phyloP scores from a whole-genome alignment of 1,140 invertebrate species.

The Daktulosphaira vitifoliae region DNA sequence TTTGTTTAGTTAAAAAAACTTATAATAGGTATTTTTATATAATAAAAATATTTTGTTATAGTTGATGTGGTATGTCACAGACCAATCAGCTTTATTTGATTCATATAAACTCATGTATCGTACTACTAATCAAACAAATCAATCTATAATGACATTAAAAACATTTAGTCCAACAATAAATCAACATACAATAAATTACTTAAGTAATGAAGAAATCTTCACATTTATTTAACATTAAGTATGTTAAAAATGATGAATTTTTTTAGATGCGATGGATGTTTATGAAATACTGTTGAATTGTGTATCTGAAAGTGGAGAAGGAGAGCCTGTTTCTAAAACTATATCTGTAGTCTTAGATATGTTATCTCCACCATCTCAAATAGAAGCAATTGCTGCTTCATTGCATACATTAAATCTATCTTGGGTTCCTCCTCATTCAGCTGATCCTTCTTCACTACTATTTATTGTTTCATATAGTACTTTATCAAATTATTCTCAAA shows the following conservation, averaged over 20 bases:
- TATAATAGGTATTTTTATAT: too few species aligned
- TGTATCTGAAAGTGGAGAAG: conserved; percentile 39
- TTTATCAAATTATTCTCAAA: neutral
- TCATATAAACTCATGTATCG: conserved; percentile 16
- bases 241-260: too few species aligned
- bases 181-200: neutral
- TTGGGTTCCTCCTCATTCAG: conserved; percentile 43
- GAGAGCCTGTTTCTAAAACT: conserved; percentile 37
- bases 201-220: neutral
- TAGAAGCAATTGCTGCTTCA: conserved; percentile 48
- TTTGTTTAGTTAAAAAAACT: too few species aligned
- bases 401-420: conserved; percentile 46
- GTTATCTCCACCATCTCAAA: conserved; percentile 42
- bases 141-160: neutral
- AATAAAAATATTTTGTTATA: too few species aligned
- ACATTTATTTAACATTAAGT: too few species aligned
- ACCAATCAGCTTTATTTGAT: neutral
- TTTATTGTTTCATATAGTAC: conserved; percentile 9
- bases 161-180: neutral
- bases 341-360: conserved; percentile 35
- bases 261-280: neutral
- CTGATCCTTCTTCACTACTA: conserved; percentile 4
- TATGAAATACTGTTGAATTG: conserved; percentile 45
- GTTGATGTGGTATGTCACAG: neutral
- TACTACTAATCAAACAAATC: neutral